Conservation (phyloP, 2,113 vertebrate genomes). For the Pandion haliaetus region DNA sequence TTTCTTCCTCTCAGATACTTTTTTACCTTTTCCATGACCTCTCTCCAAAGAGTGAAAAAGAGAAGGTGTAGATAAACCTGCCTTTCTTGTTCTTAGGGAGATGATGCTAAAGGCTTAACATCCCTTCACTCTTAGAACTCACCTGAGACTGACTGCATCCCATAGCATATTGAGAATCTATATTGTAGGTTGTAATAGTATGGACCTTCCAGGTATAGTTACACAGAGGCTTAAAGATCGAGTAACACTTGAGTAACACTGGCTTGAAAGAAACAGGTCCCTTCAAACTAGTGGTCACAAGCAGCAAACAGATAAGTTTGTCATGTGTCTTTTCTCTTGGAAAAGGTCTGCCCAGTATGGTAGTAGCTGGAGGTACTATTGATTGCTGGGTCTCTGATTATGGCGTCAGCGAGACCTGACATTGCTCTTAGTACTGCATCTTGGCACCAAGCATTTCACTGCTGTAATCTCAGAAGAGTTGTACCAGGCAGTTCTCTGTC, state of each 20-base stretch:
- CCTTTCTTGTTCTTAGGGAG: background rate
- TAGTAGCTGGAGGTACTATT: background rate
- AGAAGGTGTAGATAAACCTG: background rate
- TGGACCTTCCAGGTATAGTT: background rate
- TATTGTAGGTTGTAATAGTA: background rate
- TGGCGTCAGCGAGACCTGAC: background rate
- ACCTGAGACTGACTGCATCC: background rate
- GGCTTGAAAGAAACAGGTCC: background rate
- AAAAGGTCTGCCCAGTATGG: background rate
- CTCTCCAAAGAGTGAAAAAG: background rate
- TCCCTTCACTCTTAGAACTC: background rate
- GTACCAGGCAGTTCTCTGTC: background rate
- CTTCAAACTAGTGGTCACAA: background rate
- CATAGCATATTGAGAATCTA: background rate
- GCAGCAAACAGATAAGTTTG: background rate
- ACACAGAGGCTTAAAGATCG: background rate
- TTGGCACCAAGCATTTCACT: background rate
- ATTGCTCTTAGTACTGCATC: fast-evolving
- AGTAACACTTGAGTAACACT: background rate
- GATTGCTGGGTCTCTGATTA: background rate
- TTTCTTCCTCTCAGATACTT: background rate
- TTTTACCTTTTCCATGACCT: background rate
- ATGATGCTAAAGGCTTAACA: background rate
- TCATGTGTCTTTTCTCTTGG: background rate
- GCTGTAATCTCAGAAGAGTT: background rate